Base-by-base conservation (phyloP, 2,888 invertebrate species). In the Gasteruption jaculator region DNA sequence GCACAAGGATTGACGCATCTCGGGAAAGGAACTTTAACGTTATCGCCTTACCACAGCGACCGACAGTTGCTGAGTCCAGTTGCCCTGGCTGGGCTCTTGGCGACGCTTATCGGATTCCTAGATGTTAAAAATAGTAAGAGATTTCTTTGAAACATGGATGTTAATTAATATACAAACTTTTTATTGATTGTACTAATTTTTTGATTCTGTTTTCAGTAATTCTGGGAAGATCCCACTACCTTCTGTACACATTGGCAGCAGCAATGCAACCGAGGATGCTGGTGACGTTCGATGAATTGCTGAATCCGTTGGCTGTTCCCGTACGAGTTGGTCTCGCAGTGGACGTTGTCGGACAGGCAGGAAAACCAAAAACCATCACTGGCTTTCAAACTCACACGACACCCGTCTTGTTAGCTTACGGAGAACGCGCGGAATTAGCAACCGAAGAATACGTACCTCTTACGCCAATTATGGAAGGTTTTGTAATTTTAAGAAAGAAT, bases 341-440 rank as follows among this genome's bases (percentile, higher is more conserved):
- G 6, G 99, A 99, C 76, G 95, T 96, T 5, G 97, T 99, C 18
- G 99, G 97, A 2, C 97, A 99, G 74, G 99, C 99, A 1, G 99
- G 99, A 29, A 96, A 96, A 56, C 99, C 99, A 1, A 99, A 99
- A 75, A 97, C 97, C 0, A 99, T 99, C 53, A 99, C 99, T 3
- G 99, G 99, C 22, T 99, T 99, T 63, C 99, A 99, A 73, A 99
- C 99, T 1, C 97, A 99, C 71, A 97, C 96, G 3, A 99, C 99
- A 3, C 99, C 99, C 0, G 99, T 99, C 5, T 76, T 99, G 40
- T 75, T 99, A 45, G 94, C 95, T 0, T 90, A 91, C 71, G 99
- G 97, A 4, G 99, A 99, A 74, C 79, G 97, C 50, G 99, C 97
- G 1, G 99, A 99, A 71, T 76, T 99, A 37, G 97, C 99, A 3